These are phyloP conservation scores for Thymelicus sylvestris DNA, from an alignment of 2,888 invertebrate genomes.

Conservation along the genomic window DNA sequence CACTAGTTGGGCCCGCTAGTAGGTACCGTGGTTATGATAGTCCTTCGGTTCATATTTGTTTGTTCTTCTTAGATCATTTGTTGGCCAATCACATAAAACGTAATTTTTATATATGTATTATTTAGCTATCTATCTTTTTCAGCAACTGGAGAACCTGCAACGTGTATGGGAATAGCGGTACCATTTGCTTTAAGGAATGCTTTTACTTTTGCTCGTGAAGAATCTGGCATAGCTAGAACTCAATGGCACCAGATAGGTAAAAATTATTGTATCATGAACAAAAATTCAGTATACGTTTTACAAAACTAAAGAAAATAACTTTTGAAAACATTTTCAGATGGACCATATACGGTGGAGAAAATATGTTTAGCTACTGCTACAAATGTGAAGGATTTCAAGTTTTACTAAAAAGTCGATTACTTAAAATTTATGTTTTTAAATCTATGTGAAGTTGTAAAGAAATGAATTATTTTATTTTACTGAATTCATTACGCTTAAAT, in stretches of 20 bases:
- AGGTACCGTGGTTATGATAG: too few relatives aligned
- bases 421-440: neutral
- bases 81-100: too few relatives aligned
- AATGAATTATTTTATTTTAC: too few relatives aligned
- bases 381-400: conserved; percentile 52
- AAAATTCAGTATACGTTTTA: too few relatives aligned
- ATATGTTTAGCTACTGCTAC: conserved; percentile 51
- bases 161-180: conserved; percentile 67
- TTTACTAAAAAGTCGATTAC: conserved; percentile 42
- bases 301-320: too few relatives aligned
- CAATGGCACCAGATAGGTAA: conserved; percentile 85
- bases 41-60: too few relatives aligned
- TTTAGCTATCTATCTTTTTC: conserved; percentile 39
- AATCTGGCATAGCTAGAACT: conserved; percentile 76
- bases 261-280: too few relatives aligned
- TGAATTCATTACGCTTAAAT: too few relatives aligned
- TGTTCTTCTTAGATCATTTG: too few relatives aligned
- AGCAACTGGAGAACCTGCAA: conserved; percentile 80
- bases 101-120: too few relatives aligned
- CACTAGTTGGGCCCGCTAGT: too few relatives aligned
- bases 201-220: conserved; percentile 83
- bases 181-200: conserved; percentile 86
- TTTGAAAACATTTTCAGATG: conserved; percentile 50
- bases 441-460: neutral
- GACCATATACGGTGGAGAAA: conserved; percentile 54